Evolutionary conservation across 2,888 invertebrate species (phyloP), one percentile per base, ranked within the genome.

Genomic region (Exocentrus adspersus): DNA sequence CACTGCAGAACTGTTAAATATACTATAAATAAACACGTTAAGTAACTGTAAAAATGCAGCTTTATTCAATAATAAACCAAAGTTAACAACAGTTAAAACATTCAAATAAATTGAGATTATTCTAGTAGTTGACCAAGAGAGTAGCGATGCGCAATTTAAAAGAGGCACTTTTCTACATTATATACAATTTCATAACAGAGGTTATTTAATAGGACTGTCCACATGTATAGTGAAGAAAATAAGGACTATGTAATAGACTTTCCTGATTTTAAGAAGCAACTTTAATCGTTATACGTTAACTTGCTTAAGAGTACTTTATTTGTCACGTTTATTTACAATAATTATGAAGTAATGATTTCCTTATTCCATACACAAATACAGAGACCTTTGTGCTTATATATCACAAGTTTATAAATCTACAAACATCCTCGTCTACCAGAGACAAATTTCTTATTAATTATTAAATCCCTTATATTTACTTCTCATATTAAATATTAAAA

Each of bases 91-190:
- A 80, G 79, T 79, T 78, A 79, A 79, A 79, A 80, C 80, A 80
- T 78, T 75, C 64, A 80, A 80, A 79, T 77, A 76, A 77, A 77
- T 60, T 46, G 73, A 73, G 75, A 75, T 78, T 65, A 75, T 71
- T 75, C 80, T 80, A 81, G 78, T 78, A 81, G 81, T 81, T 80
- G 79, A 80, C 79, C 79, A 79, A 80, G 79, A 80, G 77, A 78
- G 77, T 80, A 81, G 81, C 81, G 77, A 80, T 80, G 81, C 81
- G 80, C 80, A 81, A 80, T 81, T 81, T 70, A 81, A 80, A 80
- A 79, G 79, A 81, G 81, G 81, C 81, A 81, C 81, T 81, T 81
- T 78, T 79, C 80, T 81, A 81, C 81, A 78, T 75, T 79, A 79
- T 80, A 76, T 79, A 80, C 79, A 80, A 68, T 67, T 46, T 53